These are phyloP conservation scores for Oryzias dopingdopingensis DNA, from an alignment of 2,797 vertebrate genomes.

Conservation along the genomic window DNA sequence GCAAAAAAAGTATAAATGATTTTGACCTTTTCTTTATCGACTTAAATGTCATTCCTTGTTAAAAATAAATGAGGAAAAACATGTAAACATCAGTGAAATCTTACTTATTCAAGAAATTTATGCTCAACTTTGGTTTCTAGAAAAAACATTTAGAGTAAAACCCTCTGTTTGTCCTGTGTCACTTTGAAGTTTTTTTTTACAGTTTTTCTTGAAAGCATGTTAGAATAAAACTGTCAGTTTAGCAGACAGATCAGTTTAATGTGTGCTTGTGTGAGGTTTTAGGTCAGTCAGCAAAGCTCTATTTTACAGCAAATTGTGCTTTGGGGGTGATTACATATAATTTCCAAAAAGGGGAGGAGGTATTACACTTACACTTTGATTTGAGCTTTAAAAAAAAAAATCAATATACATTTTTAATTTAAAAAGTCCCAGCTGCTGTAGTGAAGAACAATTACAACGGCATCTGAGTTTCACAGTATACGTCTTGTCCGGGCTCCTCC, in stretches of 20 bases:
- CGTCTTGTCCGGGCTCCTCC: constrained; percentile 85
- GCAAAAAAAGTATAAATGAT: too few relatives aligned
- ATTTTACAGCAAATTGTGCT: neutral
- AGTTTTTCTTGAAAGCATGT: neutral
- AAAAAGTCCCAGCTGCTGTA: constrained; percentile 20
- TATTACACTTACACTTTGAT: neutral
- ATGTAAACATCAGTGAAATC: too few relatives aligned
- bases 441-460: constrained; percentile 76
- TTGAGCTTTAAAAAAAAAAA: constrained; percentile 38
- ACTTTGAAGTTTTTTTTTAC: too few relatives aligned
- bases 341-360: neutral
- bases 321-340: neutral
- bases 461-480: constrained; percentile 91
- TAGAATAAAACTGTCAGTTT: neutral
- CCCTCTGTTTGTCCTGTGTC: too few relatives aligned
- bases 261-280: neutral
- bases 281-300: neutral
- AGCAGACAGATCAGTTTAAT: neutral
- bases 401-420: constrained; percentile 26
- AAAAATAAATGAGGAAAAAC: too few relatives aligned
- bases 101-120: too few relatives aligned
- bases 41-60: too few relatives aligned
- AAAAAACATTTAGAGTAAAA: too few relatives aligned
- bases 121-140: too few relatives aligned
- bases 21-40: too few relatives aligned